These are phyloP conservation scores for Tachina fera DNA, from an alignment of 2,888 invertebrate species.

Conservation along the genomic window DNA sequence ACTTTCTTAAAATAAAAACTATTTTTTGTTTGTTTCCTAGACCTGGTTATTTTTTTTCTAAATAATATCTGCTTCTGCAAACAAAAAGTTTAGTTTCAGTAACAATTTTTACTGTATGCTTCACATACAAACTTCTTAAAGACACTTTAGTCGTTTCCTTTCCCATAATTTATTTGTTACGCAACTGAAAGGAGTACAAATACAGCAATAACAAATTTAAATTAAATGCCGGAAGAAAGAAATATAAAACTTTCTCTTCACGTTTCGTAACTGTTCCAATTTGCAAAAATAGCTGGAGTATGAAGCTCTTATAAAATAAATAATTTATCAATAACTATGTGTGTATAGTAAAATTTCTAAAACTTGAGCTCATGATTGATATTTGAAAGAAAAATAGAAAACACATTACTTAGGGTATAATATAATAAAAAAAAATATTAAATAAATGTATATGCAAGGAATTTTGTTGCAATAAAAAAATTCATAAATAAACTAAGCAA, in stretches of 20 bases:
- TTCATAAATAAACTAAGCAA: no score
- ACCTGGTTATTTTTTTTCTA: not conserved
- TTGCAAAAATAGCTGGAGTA: constrained; percentile 12
- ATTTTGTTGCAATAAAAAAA: no score
- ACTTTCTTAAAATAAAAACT: constrained; percentile 3
- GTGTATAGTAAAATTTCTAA: not conserved
- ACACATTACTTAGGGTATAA: no score
- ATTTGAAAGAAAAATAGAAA: no score
- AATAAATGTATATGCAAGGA: no score
- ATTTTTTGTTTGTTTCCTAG: constrained; percentile 10
- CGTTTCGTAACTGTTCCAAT: constrained; percentile 30
- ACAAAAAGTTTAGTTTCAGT: constrained; percentile 58
- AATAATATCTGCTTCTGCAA: constrained; percentile 1
- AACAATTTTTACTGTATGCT: constrained; percentile 63
- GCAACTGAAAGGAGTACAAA: not conserved
- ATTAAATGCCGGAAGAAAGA: constrained; percentile 1
- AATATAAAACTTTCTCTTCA: constrained; percentile 21
- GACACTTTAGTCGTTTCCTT: constrained; percentile 63
- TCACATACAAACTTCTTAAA: constrained; percentile 55
- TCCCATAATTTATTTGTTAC: constrained; percentile 42
- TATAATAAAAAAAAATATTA: no score
- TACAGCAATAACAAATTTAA: not conserved
- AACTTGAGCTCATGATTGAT: no score
- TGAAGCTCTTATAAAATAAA: constrained; percentile 5
- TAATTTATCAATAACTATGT: constrained; percentile 29